Evolutionary conservation across 1,140 invertebrate genomes (phyloP).

Genomic region (Oppia nitens): DNA sequence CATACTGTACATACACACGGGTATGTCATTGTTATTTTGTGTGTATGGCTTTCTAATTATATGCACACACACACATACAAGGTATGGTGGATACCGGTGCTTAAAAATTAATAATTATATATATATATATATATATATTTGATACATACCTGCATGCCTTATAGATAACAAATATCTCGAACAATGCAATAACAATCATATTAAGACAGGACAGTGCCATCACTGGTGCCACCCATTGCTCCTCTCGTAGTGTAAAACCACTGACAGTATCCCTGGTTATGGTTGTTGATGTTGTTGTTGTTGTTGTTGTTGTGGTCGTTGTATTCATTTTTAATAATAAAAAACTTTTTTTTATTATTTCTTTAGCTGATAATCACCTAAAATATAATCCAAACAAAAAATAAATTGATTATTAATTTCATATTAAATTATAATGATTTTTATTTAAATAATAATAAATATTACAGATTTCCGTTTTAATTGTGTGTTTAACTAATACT

Average conservation of each 20-base stretch:
- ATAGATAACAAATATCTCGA: constrained; percentile 75
- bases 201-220: constrained; percentile 55
- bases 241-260: constrained; percentile 25
- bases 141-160: constrained; percentile 42
- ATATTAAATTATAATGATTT: no score
- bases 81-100: no score
- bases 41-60: no score
- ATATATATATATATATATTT: no score
- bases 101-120: no score
- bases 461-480: no score
- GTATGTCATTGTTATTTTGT: no score
- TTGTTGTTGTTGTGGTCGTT: neutral
- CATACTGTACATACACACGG: no score
- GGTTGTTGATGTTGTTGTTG: neutral
- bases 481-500: no score
- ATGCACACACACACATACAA: no score
- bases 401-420: no score
- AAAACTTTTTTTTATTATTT: neutral
- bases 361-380: neutral
- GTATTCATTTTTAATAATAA: neutral
- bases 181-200: constrained; percentile 58
- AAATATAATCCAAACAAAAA: neutral
- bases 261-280: neutral
- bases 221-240: constrained; percentile 70
- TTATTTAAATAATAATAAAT: no score